phyloP scores from a whole-genome alignment of 2,888 invertebrate species.

The Lasioglossum lativentre region DNA sequence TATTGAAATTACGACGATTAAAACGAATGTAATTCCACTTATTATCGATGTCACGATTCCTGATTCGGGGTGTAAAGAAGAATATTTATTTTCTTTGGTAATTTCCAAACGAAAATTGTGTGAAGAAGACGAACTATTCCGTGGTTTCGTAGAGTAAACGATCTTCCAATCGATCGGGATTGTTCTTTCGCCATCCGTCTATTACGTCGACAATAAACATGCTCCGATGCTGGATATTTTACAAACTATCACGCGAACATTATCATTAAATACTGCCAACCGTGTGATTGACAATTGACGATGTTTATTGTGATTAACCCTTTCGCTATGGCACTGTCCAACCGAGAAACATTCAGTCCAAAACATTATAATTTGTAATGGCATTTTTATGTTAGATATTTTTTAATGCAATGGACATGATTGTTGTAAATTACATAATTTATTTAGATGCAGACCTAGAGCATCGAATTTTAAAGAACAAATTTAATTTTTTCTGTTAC shows the following conservation, averaged over 20 bases:
- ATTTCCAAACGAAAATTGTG: neutral
- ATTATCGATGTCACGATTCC: slow-evolving; percentile 4
- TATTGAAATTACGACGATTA: slow-evolving; percentile 23
- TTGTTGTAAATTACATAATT: neutral
- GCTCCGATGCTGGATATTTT: slow-evolving; percentile 22
- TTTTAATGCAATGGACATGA: neutral
- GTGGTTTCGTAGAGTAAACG: neutral
- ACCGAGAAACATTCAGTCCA: neutral
- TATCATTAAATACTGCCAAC: slow-evolving; percentile 25
- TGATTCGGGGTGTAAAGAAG: neutral
- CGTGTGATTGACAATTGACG: slow-evolving; percentile 20
- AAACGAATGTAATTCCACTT: neutral
- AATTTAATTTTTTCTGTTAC: neutral
- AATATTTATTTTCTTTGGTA: slow-evolving; percentile 29
- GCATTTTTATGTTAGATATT: neutral
- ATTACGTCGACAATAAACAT: slow-evolving; percentile 54
- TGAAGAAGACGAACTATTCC: neutral
- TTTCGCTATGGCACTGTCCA: neutral
- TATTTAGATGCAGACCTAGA: neutral
- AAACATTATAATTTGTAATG: neutral
- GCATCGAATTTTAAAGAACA: too few species aligned
- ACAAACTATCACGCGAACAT: neutral
- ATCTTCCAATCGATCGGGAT: slow-evolving; percentile 17
- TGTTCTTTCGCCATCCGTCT: slow-evolving; percentile 26
- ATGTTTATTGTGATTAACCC: slow-evolving; percentile 23